Percentiles rank a stretch among this genome's conserved stretches.
These are phyloP conservation scores for Bufotes viridis DNA, from an alignment of 2,797 vertebrate species.

Conservation along the genomic window DNA sequence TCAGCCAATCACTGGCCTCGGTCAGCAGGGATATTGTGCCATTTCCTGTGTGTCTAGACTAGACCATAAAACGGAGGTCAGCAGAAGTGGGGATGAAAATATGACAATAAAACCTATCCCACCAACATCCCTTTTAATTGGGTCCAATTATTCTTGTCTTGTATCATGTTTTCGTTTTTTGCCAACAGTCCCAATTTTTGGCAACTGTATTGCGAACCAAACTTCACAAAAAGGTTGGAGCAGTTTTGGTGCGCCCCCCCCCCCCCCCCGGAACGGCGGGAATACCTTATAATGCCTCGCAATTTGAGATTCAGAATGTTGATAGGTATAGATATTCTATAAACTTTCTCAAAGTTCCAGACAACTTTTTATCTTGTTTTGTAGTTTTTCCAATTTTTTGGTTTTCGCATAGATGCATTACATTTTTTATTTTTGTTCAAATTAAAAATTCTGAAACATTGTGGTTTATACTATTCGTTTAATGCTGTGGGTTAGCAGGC, in stretches of 20 bases:
- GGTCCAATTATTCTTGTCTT: too few species aligned
- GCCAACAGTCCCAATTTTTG: neutral
- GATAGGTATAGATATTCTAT: neutral
- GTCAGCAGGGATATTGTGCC: too few species aligned
- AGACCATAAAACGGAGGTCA: too few species aligned
- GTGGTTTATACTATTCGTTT: neutral
- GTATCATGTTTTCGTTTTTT: too few species aligned
- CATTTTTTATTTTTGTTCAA: too few species aligned
- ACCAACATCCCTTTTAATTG: too few species aligned
- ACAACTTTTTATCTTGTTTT: neutral
- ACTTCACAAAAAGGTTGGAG: neutral
- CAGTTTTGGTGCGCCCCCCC: neutral
- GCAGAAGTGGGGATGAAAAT: too few species aligned
- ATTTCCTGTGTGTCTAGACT: too few species aligned
- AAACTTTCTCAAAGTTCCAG: neutral
- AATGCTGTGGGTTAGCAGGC: neutral
- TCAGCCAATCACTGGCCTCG: too few species aligned
- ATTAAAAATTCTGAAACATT: neutral
- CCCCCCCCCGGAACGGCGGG: rapidly evolving
- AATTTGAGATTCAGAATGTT: neutral
- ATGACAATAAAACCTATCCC: too few species aligned
- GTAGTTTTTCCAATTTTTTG: neutral
- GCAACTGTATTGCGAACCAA: neutral
- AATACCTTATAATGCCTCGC: neutral
- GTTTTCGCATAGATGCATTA: too few species aligned